Percentiles rank a stretch among this genome's conserved stretches.
Conservation (phyloP, 1,140 invertebrate species). For the Artemia franciscana region DNA sequence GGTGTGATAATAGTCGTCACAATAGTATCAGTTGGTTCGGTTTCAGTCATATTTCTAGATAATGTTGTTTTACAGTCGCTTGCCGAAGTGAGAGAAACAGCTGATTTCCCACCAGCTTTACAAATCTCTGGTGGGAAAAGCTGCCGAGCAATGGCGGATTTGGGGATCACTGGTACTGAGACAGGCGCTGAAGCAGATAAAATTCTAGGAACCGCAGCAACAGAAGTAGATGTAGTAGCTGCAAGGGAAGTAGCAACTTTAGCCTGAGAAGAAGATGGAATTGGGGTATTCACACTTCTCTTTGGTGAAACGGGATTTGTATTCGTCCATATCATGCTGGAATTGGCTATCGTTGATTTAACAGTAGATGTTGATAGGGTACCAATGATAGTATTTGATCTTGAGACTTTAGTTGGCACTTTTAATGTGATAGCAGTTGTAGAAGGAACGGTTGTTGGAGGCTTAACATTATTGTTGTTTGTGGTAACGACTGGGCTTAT, state of each 20-base stretch:
- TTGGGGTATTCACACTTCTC: conserved; percentile 4
- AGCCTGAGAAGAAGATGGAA: neutral
- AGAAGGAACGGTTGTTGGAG: conserved; percentile 5
- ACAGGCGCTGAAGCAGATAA: neutral
- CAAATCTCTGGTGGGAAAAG: neutral
- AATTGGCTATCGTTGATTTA: conserved; percentile 7
- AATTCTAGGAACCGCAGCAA: conserved; percentile 7
- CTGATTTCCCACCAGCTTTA: neutral
- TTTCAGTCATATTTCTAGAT: neutral
- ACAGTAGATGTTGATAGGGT: conserved; percentile 20
- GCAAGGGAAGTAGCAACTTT: conserved; percentile 1
- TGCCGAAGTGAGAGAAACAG: neutral
- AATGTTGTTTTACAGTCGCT: neutral
- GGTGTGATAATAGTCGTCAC: conserved; percentile 15
- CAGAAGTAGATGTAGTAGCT: conserved; percentile 8
- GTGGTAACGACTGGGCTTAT: conserved; percentile 3
- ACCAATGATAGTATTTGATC: conserved; percentile 7
- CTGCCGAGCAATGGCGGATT: neutral
- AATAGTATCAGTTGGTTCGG: conserved; percentile 1
- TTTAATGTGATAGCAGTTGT: conserved; percentile 10
- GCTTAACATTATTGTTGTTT: neutral
- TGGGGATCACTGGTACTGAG: neutral
- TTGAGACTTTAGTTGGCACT: conserved; percentile 8
- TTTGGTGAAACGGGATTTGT: conserved; percentile 5
- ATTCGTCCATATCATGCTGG: neutral